These are phyloP conservation scores for Cephus pulcher DNA, from an alignment of 2,888 invertebrate species.

Conservation along the genomic window DNA sequence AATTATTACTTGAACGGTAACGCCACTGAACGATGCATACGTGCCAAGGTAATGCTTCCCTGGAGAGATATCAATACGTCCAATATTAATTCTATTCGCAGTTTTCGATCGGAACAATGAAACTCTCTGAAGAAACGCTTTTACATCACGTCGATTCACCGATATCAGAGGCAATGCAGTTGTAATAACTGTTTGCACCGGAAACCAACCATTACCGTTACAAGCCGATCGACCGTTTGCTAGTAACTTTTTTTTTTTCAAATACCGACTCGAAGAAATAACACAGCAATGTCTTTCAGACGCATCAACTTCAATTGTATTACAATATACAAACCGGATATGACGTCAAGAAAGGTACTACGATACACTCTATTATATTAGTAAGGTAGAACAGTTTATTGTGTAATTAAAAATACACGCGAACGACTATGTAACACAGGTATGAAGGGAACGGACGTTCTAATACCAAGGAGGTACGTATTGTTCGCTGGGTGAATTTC, in stretches of 20 bases:
- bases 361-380: background rate
- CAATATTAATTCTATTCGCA: background rate
- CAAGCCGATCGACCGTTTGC: background rate
- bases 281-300: background rate
- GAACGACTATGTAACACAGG: background rate
- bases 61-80: background rate
- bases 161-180: background rate
- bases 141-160: background rate
- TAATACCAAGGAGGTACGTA: background rate
- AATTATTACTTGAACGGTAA: background rate
- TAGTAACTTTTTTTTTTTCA: background rate
- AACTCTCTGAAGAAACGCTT: background rate
- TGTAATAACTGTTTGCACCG: background rate
- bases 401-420: background rate
- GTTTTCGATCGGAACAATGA: background rate
- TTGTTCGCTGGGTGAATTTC: background rate
- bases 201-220: conserved; percentile 2
- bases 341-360: background rate
- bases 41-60: background rate
- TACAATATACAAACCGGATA: background rate
- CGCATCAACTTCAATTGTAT: background rate
- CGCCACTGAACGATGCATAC: background rate
- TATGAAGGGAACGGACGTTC: background rate
- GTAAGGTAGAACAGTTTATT: background rate
- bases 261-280: background rate